Conservation (phyloP, 1,140 invertebrate species). For the Drosophila bocki region DNA sequence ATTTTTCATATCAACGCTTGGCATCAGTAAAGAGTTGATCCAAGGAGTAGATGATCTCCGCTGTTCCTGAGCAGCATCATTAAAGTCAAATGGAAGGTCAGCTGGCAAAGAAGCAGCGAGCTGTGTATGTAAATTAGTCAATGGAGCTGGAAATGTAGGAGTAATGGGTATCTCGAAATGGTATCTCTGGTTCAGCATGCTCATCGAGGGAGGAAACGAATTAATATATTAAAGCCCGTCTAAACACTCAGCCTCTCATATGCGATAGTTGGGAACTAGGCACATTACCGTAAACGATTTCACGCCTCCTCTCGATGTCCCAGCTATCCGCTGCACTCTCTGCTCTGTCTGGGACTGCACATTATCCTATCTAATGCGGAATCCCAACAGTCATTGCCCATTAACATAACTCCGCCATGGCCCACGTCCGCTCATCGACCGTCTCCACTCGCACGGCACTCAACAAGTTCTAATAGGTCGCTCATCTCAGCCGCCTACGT, state of each 20-base stretch:
- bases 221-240: conserved; percentile 1
- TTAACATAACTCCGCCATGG: conserved; percentile 69
- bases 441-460: conserved; percentile 60
- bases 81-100: conserved; percentile 48
- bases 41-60: conserved; percentile 35
- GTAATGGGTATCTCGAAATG: conserved; percentile 32
- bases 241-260: background rate
- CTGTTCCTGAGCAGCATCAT: conserved; percentile 63
- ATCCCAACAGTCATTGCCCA: conserved; percentile 77
- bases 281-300: conserved; percentile 55
- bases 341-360: conserved; percentile 43
- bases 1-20: conserved; percentile 65
- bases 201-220: background rate
- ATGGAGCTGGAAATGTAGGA: background rate
- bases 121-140: conserved; percentile 71
- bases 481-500: conserved; percentile 41
- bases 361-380: conserved; percentile 74
- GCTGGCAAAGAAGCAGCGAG: conserved; percentile 6
- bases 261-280: conserved; percentile 29
- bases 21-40: conserved; percentile 48
- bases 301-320: conserved; percentile 23
- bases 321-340: conserved; percentile 51
- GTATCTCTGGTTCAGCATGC: background rate
- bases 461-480: conserved; percentile 75
- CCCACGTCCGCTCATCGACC: conserved; percentile 44